A percentile compares a stretch with the other conserved stretches of the same genome.
phyloP scores from a whole-genome alignment of 1,140 invertebrate species.

The Lanistes nyassanus region DNA sequence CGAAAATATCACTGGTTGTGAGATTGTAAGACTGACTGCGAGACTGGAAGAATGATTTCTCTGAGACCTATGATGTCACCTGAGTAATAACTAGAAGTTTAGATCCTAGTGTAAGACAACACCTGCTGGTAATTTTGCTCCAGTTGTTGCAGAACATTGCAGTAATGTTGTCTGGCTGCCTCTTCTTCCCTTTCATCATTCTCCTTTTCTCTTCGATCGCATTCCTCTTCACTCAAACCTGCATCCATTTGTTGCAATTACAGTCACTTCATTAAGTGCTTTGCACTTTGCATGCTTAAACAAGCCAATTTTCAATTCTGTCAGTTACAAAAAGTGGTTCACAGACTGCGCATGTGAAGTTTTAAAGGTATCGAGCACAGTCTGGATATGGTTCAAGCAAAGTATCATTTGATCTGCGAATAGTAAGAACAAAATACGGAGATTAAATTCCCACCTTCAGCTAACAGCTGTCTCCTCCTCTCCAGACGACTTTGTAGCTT shows the following conservation, averaged over 20 bases:
- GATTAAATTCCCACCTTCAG: conserved; percentile 38
- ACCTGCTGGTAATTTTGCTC: conserved; percentile 53
- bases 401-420: not conserved
- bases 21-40: too few species aligned
- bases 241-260: not conserved
- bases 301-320: too few species aligned
- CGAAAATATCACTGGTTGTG: too few species aligned
- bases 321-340: too few species aligned
- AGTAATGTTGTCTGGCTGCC: conserved; percentile 49
- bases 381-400: not conserved
- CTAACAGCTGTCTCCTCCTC: conserved; percentile 46
- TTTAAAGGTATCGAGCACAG: too few species aligned
- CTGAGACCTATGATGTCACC: not conserved
- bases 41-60: too few species aligned
- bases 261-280: too few species aligned
- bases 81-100: not conserved
- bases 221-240: conserved; percentile 56
- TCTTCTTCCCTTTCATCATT: conserved; percentile 52
- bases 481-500: conserved; percentile 54
- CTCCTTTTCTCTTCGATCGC: conserved; percentile 49
- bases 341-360: too few species aligned
- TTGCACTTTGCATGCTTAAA: too few species aligned
- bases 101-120: not conserved
- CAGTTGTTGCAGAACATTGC: conserved; percentile 57
- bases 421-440: not conserved